Conservation (phyloP, 2,797 vertebrate genomes). For the Gymnoscopelus microlampas region DNA sequence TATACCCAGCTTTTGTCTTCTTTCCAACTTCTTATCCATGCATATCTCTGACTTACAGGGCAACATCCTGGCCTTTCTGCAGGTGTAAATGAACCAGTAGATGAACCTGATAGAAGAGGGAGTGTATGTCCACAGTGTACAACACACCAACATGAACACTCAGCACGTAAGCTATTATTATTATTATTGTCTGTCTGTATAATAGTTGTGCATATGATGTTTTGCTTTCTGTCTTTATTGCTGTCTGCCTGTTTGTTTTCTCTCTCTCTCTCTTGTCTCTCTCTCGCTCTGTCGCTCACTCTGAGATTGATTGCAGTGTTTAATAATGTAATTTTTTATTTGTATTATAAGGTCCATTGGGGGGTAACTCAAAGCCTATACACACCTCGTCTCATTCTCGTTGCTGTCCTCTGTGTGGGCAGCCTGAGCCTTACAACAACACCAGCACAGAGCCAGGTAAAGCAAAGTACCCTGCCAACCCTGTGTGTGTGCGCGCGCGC, state of each 20-base stretch:
- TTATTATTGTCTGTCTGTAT: background rate
- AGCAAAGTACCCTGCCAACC: no score
- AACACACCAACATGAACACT: background rate
- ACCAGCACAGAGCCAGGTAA: conserved; percentile 51
- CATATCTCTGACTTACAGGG: conserved; percentile 41
- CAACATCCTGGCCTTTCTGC: conserved; percentile 22
- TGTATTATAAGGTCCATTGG: conserved; percentile 27
- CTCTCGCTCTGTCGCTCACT: no score
- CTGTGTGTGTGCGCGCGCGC: no score
- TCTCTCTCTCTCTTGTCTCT: conserved; percentile 11
- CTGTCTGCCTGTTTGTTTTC: background rate
- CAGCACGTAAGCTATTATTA: conserved; percentile 42
- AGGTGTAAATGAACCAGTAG: conserved; percentile 12
- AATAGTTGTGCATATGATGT: background rate
- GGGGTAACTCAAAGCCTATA: conserved; percentile 12
- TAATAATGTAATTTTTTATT: no score
- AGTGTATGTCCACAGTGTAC: conserved; percentile 41
- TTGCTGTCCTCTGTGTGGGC: conserved; percentile 49
- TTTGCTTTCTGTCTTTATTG: background rate
- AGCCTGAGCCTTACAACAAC: background rate
- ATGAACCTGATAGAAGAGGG: conserved; percentile 38
- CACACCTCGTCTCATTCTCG: conserved; percentile 7
- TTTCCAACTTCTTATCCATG: no score
- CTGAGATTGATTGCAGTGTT: no score
- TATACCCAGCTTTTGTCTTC: no score